These are phyloP conservation scores for Enteromius mattozi DNA, from an alignment of 2,797 vertebrate species.

Conservation along the genomic window DNA sequence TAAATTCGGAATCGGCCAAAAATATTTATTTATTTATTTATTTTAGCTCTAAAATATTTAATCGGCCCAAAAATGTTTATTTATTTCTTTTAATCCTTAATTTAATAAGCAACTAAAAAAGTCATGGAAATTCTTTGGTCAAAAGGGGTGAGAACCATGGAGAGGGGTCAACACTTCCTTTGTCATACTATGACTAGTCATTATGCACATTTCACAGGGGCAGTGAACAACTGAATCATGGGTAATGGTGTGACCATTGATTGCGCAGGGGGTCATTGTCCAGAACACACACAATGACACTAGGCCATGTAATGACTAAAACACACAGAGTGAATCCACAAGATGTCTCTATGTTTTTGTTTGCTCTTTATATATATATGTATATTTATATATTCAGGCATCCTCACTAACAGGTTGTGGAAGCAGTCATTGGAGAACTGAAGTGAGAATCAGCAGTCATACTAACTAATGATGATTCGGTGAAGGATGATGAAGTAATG, in stretches of 20 bases:
- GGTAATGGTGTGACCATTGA: conserved; percentile 42
- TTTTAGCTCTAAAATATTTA: too few relatives aligned
- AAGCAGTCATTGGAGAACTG: not conserved
- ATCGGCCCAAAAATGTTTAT: not conserved
- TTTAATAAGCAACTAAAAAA: not conserved
- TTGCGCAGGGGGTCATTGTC: conserved; percentile 21
- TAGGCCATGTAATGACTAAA: conserved; percentile 37
- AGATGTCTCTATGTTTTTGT: not conserved
- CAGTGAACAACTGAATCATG: conserved; percentile 44
- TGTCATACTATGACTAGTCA: conserved; percentile 83
- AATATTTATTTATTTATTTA: too few relatives aligned
- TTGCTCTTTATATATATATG: not conserved
- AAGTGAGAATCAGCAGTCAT: conserved; percentile 51
- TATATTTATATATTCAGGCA: not conserved
- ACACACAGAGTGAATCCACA: conserved; percentile 32
- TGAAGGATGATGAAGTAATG: conserved; percentile 55
- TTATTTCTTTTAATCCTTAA: not conserved
- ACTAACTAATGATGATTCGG: conserved; percentile 60
- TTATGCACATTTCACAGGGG: conserved; percentile 78
- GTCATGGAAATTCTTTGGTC: not conserved
- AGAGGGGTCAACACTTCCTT: conserved; percentile 82
- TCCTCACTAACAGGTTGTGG: not conserved
- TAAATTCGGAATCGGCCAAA: too few relatives aligned
- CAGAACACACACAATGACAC: conserved; percentile 52
- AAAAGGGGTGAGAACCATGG: conserved; percentile 45